Evolutionary conservation across 2,797 vertebrate species (phyloP).

Genomic region (Bucorvus abyssinicus): DNA sequence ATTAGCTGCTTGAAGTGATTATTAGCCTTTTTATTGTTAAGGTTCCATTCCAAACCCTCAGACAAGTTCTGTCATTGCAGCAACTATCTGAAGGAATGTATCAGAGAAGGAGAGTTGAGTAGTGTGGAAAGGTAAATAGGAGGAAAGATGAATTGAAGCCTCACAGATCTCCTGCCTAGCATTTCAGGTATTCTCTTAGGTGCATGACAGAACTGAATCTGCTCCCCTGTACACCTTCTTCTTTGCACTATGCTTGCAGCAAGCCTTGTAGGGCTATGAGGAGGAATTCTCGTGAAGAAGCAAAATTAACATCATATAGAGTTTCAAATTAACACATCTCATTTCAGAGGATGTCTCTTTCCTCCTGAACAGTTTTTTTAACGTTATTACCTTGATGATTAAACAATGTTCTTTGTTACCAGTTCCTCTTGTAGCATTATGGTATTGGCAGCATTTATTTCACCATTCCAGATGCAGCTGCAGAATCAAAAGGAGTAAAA

Average conservation of each 20-base stretch:
- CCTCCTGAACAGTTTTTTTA: background rate
- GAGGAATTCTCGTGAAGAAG: background rate
- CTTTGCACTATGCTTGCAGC: background rate
- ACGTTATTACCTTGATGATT: background rate
- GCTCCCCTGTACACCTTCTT: background rate
- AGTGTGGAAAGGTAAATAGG: background rate
- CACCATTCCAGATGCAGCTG: background rate
- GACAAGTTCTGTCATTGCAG: background rate
- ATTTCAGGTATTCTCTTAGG: background rate
- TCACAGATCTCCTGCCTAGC: background rate
- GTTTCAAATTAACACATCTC: background rate
- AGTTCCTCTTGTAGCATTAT: background rate
- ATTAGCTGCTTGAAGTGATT: background rate
- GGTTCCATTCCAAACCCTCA: background rate
- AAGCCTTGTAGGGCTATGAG: background rate
- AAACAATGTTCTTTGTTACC: background rate
- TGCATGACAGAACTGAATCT: background rate
- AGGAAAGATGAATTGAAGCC: background rate
- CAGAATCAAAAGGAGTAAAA: accelerated
- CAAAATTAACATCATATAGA: background rate
- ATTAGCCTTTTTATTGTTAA: background rate
- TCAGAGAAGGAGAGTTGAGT: background rate
- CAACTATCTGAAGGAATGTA: background rate
- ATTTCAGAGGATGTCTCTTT: background rate
- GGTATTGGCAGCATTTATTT: background rate